phyloP scores from a whole-genome alignment of 2,888 invertebrate species.

The Xanthorhoe designata region DNA sequence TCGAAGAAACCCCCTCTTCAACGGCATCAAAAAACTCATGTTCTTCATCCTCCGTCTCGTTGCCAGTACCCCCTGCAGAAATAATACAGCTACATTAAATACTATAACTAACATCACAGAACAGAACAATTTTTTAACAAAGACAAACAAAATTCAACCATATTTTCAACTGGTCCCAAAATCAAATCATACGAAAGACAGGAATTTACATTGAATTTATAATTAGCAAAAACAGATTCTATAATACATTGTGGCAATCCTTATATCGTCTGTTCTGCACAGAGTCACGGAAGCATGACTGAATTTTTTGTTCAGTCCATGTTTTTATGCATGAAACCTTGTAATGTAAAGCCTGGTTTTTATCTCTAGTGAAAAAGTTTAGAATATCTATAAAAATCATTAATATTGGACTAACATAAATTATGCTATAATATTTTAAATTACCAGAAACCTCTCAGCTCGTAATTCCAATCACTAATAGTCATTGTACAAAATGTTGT shows the following conservation, averaged over 20 bases:
- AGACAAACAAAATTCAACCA: no score
- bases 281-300: constrained; percentile 18
- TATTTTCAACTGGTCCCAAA: no score
- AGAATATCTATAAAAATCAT: background rate
- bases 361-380: background rate
- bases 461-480: no score
- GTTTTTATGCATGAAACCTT: constrained; percentile 14
- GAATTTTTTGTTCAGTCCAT: background rate
- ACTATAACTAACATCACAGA: background rate
- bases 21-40: constrained; percentile 91
- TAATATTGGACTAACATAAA: background rate
- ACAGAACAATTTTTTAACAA: background rate
- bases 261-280: no score
- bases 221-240: background rate
- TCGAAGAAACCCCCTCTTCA: constrained; percentile 80
- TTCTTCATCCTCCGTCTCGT: constrained; percentile 89
- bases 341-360: background rate
- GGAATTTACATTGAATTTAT: background rate
- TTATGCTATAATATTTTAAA: background rate
- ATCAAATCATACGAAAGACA: no score
- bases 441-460: no score
- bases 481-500: no score
- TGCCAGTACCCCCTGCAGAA: constrained; percentile 74
- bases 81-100: background rate
- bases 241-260: background rate